phyloP scores from a whole-genome alignment of 2,888 invertebrate genomes.

The Amphipoea oculea region DNA sequence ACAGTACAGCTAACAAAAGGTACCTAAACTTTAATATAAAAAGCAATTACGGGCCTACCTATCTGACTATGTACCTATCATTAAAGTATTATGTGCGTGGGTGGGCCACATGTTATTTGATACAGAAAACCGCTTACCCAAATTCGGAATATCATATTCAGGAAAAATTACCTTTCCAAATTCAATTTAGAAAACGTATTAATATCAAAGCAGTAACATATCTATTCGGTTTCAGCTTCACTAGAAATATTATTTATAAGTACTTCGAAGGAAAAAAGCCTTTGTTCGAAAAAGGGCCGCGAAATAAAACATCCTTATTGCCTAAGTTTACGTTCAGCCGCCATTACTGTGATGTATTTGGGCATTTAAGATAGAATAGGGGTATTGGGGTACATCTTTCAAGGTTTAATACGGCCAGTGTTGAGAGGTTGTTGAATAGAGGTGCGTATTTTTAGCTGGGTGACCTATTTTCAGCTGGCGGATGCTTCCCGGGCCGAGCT shows the following conservation, averaged over 20 bases:
- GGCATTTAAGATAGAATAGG: constrained; percentile 63
- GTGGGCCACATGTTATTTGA: constrained; percentile 43
- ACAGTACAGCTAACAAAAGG: not conserved
- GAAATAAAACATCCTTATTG: constrained; percentile 73
- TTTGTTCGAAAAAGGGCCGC: constrained; percentile 63
- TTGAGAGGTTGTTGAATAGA: constrained; percentile 69
- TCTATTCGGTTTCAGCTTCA: constrained; percentile 51
- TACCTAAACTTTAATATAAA: constrained; percentile 27
- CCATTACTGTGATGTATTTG: constrained; percentile 68
- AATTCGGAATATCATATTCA: constrained; percentile 47
- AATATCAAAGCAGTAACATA: constrained; percentile 52
- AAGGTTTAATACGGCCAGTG: constrained; percentile 52
- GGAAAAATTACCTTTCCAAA: constrained; percentile 54
- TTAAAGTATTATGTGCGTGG: constrained; percentile 21
- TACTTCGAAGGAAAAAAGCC: constrained; percentile 60
- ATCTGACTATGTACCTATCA: constrained; percentile 14
- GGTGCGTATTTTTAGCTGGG: constrained; percentile 81
- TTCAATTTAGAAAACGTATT: constrained; percentile 60
- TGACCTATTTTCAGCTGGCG: constrained; percentile 85
- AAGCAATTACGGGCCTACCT: constrained; percentile 40
- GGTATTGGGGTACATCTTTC: constrained; percentile 52
- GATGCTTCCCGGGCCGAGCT: constrained; percentile 83
- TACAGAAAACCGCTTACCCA: constrained; percentile 51
- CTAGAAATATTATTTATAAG: constrained; percentile 67
- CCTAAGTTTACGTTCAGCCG: constrained; percentile 69